Evolutionary conservation across 2,888 invertebrate species (phyloP), one percentile per base, ranked within the genome.

Genomic region (Drosophila ezoana): DNA sequence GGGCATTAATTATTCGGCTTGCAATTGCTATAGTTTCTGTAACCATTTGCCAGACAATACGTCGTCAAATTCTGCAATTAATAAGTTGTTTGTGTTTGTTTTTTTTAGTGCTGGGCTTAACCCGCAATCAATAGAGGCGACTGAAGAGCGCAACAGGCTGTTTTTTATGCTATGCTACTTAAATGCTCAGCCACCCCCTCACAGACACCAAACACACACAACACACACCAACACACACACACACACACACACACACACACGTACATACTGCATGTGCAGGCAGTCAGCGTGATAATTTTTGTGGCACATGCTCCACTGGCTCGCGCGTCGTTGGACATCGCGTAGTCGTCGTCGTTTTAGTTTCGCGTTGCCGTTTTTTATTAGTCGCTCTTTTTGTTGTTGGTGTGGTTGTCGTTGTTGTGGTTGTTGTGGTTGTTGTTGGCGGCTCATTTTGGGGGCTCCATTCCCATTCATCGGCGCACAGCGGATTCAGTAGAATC

Each of bases 401-500:
- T 44, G 47, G 23, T 43, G 35, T 38, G 45, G 56, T 1, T 56
- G 54, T 16, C 54, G 53, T 33, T 51, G 68, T 37, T 62, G 53
- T 38, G n/a, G n/a, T n/a, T 56, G 60, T 28, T 37, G 51, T 16
- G 35, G 57, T 6, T 51, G 66, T 63, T 63, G 54, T 63, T 54
- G 69, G 54, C 45, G 64, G 47, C 52, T 73, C 60, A 61, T 75
- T 76, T 70, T 68, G 69, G 76, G 28, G 72, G 78, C 72, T 76
- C 64, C 76, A 76, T 71, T 66, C 66, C 71, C 59, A 75, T 80
- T 57, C 69, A 71, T 64, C 70, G 63, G 63, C 52, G 66, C 52
- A 72, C 64, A 23, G 62, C 57, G 78, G 76, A 71, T 85, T 91
- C 89, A 91, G 90, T 91, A 91, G 90, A 91, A 91, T 90, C 89